Base-by-base conservation (phyloP, 1,140 invertebrate species). In the Plectrocnemia conspersa region DNA sequence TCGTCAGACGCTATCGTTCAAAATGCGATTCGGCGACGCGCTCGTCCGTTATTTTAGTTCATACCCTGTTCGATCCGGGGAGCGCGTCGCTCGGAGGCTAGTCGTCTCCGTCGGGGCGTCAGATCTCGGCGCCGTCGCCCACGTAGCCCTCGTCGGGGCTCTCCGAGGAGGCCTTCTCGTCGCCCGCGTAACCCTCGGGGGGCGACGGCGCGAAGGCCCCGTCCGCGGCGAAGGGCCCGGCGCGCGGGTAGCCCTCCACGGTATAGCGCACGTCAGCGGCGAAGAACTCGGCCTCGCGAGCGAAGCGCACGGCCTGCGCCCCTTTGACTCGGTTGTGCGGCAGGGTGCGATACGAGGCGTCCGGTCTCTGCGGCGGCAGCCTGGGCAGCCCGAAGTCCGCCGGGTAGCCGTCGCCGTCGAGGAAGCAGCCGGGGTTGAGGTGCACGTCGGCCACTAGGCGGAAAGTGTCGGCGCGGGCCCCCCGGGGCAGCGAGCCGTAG, bases 61-160 rank as follows among this genome's bases (percentile, higher is more conserved):
- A n/a, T n/a, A n/a, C n/a, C n/a, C n/a, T n/a, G n/a, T n/a, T n/a
- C n/a, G n/a, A n/a, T n/a, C n/a, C n/a, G n/a, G n/a, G n/a, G n/a
- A n/a, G n/a, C n/a, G n/a, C n/a, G n/a, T n/a, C n/a, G n/a, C n/a
- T n/a, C n/a, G n/a, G n/a, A n/a, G n/a, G n/a, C n/a, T n/a, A n/a
- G n/a, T n/a, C n/a, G n/a, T n/a, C n/a, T n/a, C n/a, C n/a, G n/a
- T n/a, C n/a, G n/a, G n/a, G n/a, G n/a, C n/a, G n/a, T n/a, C n/a
- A n/a, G n/a, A n/a, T n/a, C 66, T 75, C 74, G 36, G 70, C 68
- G 3, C 69, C 80, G 65, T 91, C 88, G 21, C 88, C 88, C 35
- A 88, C 88, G 66, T 91, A 92, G 1, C 89, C 89, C 66, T 92
- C 89, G 66, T 92, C 89, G 3, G 88, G 88, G 66, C 88, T 90